phyloP scores from a whole-genome alignment of 2,113 vertebrate species.

The Ceyx margarethae region DNA sequence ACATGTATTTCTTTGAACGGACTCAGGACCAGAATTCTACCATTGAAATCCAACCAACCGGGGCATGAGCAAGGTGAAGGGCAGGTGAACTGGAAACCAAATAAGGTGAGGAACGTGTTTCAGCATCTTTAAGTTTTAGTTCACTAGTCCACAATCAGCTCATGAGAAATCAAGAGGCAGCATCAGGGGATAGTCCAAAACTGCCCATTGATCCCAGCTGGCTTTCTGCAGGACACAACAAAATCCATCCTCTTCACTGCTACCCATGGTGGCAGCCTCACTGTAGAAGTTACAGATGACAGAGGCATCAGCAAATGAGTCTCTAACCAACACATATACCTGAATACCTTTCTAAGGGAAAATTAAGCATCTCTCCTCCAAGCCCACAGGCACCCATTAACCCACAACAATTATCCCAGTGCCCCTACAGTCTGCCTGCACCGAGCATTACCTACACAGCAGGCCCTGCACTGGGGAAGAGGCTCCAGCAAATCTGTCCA shows the following conservation, averaged over 20 bases:
- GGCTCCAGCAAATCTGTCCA: background rate
- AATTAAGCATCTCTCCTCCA: background rate
- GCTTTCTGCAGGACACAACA: background rate
- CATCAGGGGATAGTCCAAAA: background rate
- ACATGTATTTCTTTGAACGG: background rate
- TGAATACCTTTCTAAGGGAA: background rate
- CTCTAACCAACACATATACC: background rate
- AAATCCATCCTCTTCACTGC: background rate
- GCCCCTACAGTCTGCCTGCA: background rate
- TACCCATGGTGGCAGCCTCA: background rate
- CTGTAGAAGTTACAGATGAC: background rate
- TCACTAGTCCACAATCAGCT: background rate
- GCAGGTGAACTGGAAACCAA: accelerated
- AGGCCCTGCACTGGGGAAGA: background rate
- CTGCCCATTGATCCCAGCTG: background rate
- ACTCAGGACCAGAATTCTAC: background rate
- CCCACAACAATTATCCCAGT: background rate
- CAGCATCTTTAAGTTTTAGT: background rate
- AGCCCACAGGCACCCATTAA: background rate
- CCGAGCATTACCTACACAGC: background rate
- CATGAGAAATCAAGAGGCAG: background rate
- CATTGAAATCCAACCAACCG: background rate
- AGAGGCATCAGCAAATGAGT: background rate
- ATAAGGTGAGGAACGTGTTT: accelerated
- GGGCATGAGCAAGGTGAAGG: background rate